Evolutionary conservation across 2,113 vertebrate genomes (phyloP).

Genomic region (Dinomys branickii): DNA sequence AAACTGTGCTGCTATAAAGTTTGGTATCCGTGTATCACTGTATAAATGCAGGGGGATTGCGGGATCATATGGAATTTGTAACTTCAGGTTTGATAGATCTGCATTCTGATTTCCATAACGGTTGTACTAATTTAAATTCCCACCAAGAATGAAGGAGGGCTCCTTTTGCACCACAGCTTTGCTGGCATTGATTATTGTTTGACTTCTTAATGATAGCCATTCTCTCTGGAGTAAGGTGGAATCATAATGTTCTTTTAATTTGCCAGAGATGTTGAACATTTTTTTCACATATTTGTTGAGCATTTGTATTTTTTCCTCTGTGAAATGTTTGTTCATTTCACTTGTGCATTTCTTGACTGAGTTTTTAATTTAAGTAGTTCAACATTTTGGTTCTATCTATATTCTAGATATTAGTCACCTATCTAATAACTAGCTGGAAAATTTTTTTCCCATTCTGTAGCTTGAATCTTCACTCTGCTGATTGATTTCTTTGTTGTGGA

Average conservation of each 20-base stretch:
- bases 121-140: neutral
- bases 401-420: neutral
- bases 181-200: neutral
- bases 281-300: neutral
- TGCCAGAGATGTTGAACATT: neutral
- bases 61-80: neutral
- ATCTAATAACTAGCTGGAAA: neutral
- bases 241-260: neutral
- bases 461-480: neutral
- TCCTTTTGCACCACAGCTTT: neutral
- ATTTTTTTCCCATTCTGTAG: neutral
- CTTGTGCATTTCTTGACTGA: neutral
- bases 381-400: neutral
- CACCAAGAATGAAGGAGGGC: neutral
- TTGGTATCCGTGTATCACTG: neutral
- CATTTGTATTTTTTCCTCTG: neutral
- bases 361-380: neutral
- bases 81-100: neutral
- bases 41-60: no score
- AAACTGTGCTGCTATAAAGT: neutral
- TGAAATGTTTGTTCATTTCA: neutral
- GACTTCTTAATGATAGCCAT: neutral
- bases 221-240: neutral
- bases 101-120: neutral
- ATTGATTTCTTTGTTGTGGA: neutral